Base-by-base conservation (phyloP, 2,797 vertebrate genomes). In the Sarcophilus harrisii region DNA sequence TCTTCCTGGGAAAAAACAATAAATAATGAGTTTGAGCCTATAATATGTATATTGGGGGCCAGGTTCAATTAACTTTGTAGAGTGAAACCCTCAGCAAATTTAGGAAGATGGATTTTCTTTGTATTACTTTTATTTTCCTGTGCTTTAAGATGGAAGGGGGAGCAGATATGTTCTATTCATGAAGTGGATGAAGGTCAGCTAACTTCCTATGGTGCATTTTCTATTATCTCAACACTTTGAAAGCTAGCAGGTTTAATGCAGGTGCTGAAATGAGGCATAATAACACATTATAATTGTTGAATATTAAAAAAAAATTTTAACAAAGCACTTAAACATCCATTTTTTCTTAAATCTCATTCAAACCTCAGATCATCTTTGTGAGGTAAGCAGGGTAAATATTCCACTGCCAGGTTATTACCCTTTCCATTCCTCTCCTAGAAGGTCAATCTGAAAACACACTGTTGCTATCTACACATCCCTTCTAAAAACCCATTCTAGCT, bases 1-100 rank as follows among this genome's bases (percentile, higher is more conserved):
- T 87, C 94, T 96, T 94, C 55, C 45, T 91, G 30, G 58, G 90
- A n/a, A 94, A 45, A 87, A 87, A 24, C 38, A 87, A 45, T 24
- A 45, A 81, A 81, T 87, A 87, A 87, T 49, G 38, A 87, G 38
- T 87, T 27, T 49, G 73, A 87, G 10, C 8, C 9, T 27, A 21
- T 81, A 16, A 45, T 81, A 11, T 81, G 38, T 81, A 10, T 3
- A 49, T 49, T 87, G 73, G 73, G 0, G 73, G 24, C 73, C 24
- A 49, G 24, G 9, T 38, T 87, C 10, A 0, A 8, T 4, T 49
- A 87, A 24, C 73, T 45, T 81, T 45, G 38, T 45, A 38, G 38
- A 87, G 4, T 10, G 9, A 87, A 87, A 87, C 13, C 38, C 73
- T 49, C 9, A 87, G 38, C 38, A 87, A 87, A 87, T 87, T 87